Base-by-base conservation (phyloP, 2,888 invertebrate genomes). In the Rhingia rostrata region DNA sequence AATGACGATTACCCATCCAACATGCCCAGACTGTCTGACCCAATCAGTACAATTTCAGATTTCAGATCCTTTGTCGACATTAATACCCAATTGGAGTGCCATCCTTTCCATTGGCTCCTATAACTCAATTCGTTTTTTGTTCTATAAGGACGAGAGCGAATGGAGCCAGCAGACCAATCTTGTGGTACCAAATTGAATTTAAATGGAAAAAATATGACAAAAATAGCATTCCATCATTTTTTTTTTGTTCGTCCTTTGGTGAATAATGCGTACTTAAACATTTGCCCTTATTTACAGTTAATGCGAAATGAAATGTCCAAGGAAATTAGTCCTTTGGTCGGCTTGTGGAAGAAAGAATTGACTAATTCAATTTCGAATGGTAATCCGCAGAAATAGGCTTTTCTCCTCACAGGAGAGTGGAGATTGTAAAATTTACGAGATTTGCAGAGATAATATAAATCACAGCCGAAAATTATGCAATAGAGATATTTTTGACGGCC, bases 61-160 rank as follows among this genome's bases (percentile, higher is more conserved):
- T 61, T 2, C 32, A 45, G 58, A 58, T 77, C 82, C 69, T 70
- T 74, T 74, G 69, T 74, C 74, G 69, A 80, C 80, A 75, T 75
- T 75, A 74, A 80, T 84, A 74, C 84, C 61, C 84, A 80, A 80
- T 80, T 84, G 69, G 74, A 61, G 51, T 58, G 12, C 43, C n/a
- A 49, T 14, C 51, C 49, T 3, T 56, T 49, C 7, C n/a, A 22
- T 22, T 22, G 22, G 22, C 33, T 51, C 10, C 39, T 67, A 70
- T 84, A 80, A 84, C 73, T 84, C 63, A 75, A 84, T 84, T 84
- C 66, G 75, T 74, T 80, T 80, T 74, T 84, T 80, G 69, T 54
- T 61, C 41, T 35, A 35, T 4, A 3, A 51, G 35, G 37, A 56
- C 9, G 39, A 56, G 7, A 35, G n/a, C 10, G 4, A 47, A 30